Conservation (phyloP, 35 echinoderm and acorn worm species). For the Ptychodera flava region DNA sequence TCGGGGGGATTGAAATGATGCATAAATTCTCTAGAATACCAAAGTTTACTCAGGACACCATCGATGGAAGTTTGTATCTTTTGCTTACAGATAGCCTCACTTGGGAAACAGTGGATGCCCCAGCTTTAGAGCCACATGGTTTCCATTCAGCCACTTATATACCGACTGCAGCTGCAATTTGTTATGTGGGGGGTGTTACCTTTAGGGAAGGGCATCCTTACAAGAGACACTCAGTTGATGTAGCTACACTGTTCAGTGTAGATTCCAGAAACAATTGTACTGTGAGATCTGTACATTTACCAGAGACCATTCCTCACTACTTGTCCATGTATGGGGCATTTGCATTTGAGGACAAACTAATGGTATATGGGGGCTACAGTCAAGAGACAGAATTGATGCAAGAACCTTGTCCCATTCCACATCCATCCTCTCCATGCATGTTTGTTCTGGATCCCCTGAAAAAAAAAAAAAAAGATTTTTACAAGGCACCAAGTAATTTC, state of each 20-base stretch:
- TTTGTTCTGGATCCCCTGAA: not conserved
- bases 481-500: not conserved
- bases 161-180: not conserved
- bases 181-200: not conserved
- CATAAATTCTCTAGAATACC: not conserved
- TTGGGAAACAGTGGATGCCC: not conserved
- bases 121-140: not conserved
- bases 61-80: not conserved
- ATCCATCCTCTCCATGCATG: not conserved
- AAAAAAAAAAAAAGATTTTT: not conserved
- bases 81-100: not conserved
- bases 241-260: not conserved
- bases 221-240: not conserved
- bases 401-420: not conserved
- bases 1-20: not conserved
- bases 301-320: not conserved
- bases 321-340: not conserved
- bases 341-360: not conserved
- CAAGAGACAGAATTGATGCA: not conserved
- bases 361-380: not conserved
- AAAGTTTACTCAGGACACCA: not conserved
- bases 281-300: not conserved
- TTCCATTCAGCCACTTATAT: not conserved
- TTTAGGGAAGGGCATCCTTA: not conserved
- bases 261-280: not conserved